phyloP scores from a whole-genome alignment of 2,797 vertebrate species.

The Leucoraja ocellata region DNA sequence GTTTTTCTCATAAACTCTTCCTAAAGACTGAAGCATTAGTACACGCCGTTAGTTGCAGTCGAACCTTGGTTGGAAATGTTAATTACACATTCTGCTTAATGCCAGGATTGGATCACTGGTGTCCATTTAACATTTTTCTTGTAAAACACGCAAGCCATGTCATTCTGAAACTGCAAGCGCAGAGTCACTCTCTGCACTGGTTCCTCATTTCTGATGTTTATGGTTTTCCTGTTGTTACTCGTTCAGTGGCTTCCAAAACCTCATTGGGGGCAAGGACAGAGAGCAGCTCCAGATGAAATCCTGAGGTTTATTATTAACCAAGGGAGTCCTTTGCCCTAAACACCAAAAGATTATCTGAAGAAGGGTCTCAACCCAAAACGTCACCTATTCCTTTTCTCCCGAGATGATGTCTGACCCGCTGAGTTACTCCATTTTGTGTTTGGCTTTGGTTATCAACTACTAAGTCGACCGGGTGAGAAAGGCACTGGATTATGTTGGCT shows the following conservation, averaged over 20 bases:
- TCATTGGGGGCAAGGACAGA: background rate
- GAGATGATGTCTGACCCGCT: too few relatives aligned
- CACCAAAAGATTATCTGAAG: background rate
- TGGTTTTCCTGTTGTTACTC: background rate
- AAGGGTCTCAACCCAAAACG: too few relatives aligned
- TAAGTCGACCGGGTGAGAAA: too few relatives aligned
- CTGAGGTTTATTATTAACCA: too few relatives aligned
- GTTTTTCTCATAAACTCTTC: too few relatives aligned
- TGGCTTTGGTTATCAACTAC: too few relatives aligned
- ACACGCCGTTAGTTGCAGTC: background rate
- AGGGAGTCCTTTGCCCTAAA: background rate
- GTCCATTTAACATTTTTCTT: background rate
- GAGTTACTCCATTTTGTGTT: too few relatives aligned
- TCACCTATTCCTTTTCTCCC: too few relatives aligned
- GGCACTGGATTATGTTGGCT: too few relatives aligned
- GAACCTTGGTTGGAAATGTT: too few relatives aligned
- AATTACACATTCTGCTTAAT: background rate
- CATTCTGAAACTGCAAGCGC: background rate
- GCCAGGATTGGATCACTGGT: too few relatives aligned
- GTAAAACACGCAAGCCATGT: background rate
- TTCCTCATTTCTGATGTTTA: background rate
- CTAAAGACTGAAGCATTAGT: background rate
- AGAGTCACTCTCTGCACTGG: background rate
- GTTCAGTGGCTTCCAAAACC: background rate
- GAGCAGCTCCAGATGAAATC: background rate